Evolutionary conservation across 2,888 invertebrate genomes (phyloP), one percentile per base, ranked within the genome.

Genomic region (Caenorhabditis imperialis): DNA sequence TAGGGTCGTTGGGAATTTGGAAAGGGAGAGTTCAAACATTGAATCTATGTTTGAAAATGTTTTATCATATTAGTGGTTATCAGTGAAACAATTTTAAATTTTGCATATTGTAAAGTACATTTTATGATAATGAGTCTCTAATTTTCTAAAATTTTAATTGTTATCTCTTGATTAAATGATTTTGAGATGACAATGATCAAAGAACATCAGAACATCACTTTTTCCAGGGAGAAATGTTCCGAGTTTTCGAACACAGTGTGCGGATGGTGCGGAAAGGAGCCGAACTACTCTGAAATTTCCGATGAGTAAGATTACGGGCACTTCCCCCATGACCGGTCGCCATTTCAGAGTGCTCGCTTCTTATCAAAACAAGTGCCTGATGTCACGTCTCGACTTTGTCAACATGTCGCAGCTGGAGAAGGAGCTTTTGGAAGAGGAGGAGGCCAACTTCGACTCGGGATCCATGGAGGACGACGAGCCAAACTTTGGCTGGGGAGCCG

Each of bases 251-350:
- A 82, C 47, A 81, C 78, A 10, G 58, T 71, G 5, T 82, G 82
- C 57, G 79, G 77, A 16, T 82, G 78, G 79, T 82, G 81, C 47
- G 71, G 78, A 44, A 38, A 42, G 18, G 57, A 57, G 20, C 67
- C 67, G 10, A 27, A 57, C 23, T 51, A 57, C 18, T 23, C 30
- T 1, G n/a, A 16, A 3, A 50, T 67, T 22, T 51, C 67, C 0
- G 61, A 71, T n/a, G 37, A 40, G 70, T 71, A 44, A 35, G 69
- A 3, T 4, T 30, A 33, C 14, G 23, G 8, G 7, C 8, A 22
- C 20, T 7, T 23, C 25, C 35, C 4, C 30, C 14, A 2, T 4
- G 2, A 16, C 14, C 14, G 10, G 16, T 14, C n/a, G 12, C 7
- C 5, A 3, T 55, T 70, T 20, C 55, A 71, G 70, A n/a, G 61